Evolutionary conservation across 2,888 invertebrate species (phyloP), one percentile per base, ranked within the genome.

Genomic region (Drosophila leonis): DNA sequence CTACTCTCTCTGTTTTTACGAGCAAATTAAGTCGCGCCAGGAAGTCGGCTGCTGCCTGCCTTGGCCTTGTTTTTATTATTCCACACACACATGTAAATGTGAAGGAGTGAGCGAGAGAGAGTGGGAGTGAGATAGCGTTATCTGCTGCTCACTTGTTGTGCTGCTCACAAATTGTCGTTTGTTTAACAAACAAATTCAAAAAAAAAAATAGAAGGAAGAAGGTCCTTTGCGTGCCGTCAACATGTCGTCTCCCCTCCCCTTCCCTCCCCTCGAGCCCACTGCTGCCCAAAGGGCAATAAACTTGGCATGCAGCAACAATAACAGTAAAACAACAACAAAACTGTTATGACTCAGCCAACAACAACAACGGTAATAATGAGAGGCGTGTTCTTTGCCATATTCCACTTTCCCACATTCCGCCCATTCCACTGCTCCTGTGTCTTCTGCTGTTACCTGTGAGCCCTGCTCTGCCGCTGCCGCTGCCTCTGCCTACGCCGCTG

Each of bases 151-250:
- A 79, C 78, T 79, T 79, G 71, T 80, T 78, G 73, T 55, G 54
- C n/a, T n/a, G n/a, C n/a, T n/a, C n/a, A n/a, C 61, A 65, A 51
- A 59, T 68, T 65, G 69, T 60, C 71, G 54, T 76, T 74, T 75
- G 65, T 65, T 74, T 75, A 75, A 78, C 80, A 75, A 61, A 60
- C 73, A 57, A 31, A 42, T 56, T 20, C 56, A 65, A 62, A 60
- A 55, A 69, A 56, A 42, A 29, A 29, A 5, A 20, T 31, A 54
- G 24, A 35, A 52, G 33, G 52, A 37, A 52, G 52, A 52, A 83
- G 82, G 80, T 85, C 80, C 84, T 86, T 90, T 90, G 89, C 89
- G 89, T 90, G 87, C 80, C 88, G 78, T 82, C 80, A 82, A 86
- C 74, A 82, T 83, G 82, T 84, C 80, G 72, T 72, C 31, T 7